Evolutionary conservation across 1,140 invertebrate species (phyloP), one percentile per base, ranked within the genome.

Genomic region (Daktulosphaira vitifoliae): DNA sequence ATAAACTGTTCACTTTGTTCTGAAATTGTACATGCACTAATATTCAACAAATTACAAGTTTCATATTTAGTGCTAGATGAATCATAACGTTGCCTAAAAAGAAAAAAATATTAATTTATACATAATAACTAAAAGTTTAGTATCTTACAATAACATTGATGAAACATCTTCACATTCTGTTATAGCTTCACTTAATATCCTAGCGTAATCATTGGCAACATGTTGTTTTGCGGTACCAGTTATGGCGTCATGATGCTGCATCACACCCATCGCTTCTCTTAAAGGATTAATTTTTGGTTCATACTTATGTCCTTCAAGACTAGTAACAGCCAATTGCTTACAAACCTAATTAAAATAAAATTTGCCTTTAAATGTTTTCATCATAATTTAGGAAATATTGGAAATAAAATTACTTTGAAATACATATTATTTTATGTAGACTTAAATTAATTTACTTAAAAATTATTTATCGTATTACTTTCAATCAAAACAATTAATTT

Each of bases 221-320:
- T 88, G 82, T 75, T 96, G 85, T 71, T 94, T 94, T 71, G 91
- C 92, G 0, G 93, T 96, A n/a, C 93, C 92, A 0, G 87, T 87
- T 1, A 89, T 80, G 1, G 87, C 88, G 73, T 90, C 93, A 71
- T 98, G 94, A 77, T 97, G 94, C 72, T 97, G 93, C 80, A 89
- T 85, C 0, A 95, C 79, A 16, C 88, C 91, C 80, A 88, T 75
- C 1, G 78, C 77, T 11, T 80, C 56, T 0, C 56, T 38, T 2
- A 62, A 39, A 4, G 42, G 16, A 3, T 38, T 62, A 16, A 62
- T 62, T 22, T 48, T 62, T 0, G 18, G 11, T 18, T 62, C 56
- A 13, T 62, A 62, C 3, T 48, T 62, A 2, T 16, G 11, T 1
- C 42, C 42, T n/a, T n/a, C 13, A 4, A 62, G 7, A 20, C 56